phyloP scores from a whole-genome alignment of 2,113 vertebrate genomes.

The Lonchura striata region DNA sequence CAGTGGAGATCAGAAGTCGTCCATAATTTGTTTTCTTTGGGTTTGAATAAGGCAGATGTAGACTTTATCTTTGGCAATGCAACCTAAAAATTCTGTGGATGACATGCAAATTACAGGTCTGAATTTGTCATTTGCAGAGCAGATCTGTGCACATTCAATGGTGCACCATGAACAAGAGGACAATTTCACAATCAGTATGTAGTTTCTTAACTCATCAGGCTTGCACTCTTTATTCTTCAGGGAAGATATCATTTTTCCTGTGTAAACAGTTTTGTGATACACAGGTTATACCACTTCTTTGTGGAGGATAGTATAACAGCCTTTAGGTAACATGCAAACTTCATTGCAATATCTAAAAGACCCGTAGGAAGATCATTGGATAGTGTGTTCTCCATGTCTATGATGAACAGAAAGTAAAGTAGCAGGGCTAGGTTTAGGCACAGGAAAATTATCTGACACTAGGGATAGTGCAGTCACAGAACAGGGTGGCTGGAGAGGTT shows the following conservation, averaged over 20 bases:
- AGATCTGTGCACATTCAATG: neutral
- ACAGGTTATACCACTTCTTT: neutral
- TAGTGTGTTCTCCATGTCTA: neutral
- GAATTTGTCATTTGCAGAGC: neutral
- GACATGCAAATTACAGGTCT: neutral
- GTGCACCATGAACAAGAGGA: neutral
- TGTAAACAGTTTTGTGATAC: neutral
- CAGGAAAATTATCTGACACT: neutral
- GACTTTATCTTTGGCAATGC: neutral
- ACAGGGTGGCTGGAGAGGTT: neutral
- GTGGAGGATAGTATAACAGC: neutral
- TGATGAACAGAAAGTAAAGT: neutral
- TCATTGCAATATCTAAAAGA: neutral
- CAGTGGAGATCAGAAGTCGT: neutral
- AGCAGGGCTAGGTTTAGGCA: neutral
- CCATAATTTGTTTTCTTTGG: neutral
- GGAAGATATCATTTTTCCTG: neutral
- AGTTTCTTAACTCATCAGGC: neutral
- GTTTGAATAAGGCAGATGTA: neutral
- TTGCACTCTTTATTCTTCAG: neutral
- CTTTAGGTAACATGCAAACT: neutral
- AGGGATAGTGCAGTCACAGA: neutral
- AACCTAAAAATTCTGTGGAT: neutral
- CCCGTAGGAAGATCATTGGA: neutral
- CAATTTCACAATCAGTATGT: neutral